phyloP scores from a whole-genome alignment of 2,888 invertebrate genomes.

The Tortricodes alternella region DNA sequence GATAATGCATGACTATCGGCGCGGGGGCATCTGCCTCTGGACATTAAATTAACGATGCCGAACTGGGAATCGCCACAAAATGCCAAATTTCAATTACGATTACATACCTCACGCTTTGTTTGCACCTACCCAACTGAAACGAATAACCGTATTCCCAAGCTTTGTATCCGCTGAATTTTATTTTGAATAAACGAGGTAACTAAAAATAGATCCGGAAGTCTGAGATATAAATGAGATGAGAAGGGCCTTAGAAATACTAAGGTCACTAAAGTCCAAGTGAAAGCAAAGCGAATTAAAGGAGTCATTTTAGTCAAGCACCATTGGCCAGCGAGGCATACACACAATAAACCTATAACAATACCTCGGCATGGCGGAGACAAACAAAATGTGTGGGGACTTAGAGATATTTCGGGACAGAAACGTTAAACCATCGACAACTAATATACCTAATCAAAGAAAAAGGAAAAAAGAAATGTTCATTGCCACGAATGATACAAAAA shows the following conservation, averaged over 20 bases:
- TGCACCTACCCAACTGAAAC: slow-evolving; percentile 48
- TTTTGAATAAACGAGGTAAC: not conserved
- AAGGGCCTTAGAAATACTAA: not conserved
- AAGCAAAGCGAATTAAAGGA: slow-evolving; percentile 2
- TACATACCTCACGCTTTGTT: slow-evolving; percentile 42
- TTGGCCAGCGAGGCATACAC: slow-evolving; percentile 27
- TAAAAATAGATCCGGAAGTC: not conserved
- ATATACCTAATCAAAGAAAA: too few relatives aligned
- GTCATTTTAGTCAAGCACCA: slow-evolving; percentile 1
- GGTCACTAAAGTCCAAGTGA: not conserved
- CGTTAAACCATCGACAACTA: slow-evolving; percentile 49
- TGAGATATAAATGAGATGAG: not conserved
- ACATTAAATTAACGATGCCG: slow-evolving; percentile 69
- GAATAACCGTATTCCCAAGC: slow-evolving; percentile 31
- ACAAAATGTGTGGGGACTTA: slow-evolving; percentile 62
- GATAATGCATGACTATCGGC: slow-evolving; percentile 51
- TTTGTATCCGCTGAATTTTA: slow-evolving; percentile 1
- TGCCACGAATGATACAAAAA: too few relatives aligned
- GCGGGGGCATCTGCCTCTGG: slow-evolving; percentile 58
- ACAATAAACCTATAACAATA: slow-evolving; percentile 42
- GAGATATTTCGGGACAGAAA: slow-evolving; percentile 62
- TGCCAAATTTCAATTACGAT: slow-evolving; percentile 47
- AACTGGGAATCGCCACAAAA: slow-evolving; percentile 54
- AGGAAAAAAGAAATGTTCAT: too few relatives aligned
- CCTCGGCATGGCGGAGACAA: slow-evolving; percentile 48